Evolutionary conservation across 1,140 invertebrate species (phyloP).

Genomic region (Diprion similis): DNA sequence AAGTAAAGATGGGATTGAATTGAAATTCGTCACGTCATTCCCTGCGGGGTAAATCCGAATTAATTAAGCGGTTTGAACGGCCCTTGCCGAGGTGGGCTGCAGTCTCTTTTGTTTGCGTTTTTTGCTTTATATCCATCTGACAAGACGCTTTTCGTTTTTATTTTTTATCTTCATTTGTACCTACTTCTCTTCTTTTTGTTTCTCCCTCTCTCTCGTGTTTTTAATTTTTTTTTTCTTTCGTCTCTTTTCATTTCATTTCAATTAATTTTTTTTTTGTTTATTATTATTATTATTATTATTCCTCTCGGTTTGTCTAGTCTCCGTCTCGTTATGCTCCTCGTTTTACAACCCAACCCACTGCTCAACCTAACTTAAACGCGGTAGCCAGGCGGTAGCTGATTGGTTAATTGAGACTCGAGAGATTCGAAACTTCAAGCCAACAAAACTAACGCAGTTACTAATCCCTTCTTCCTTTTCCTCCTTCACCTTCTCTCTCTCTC

Average conservation of each 20-base stretch:
- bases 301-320: background rate
- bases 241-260: conserved; percentile 29
- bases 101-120: background rate
- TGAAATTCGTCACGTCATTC: conserved; percentile 55
- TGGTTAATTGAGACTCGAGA: conserved; percentile 52
- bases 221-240: conserved; percentile 13
- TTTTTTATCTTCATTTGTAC: conserved; percentile 9
- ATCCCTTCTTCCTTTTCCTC: conserved; percentile 21
- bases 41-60: conserved; percentile 57
- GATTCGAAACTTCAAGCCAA: no score
- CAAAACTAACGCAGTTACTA: conserved; percentile 28
- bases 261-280: conserved; percentile 22
- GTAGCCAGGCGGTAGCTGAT: conserved; percentile 58
- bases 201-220: background rate
- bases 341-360: background rate
- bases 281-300: conserved; percentile 18
- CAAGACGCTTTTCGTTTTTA: background rate
- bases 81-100: conserved; percentile 38
- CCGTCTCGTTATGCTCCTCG: background rate
- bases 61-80: conserved; percentile 54
- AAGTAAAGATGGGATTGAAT: conserved; percentile 54
- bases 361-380: conserved; percentile 48
- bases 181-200: conserved; percentile 13
- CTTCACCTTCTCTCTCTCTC: background rate
- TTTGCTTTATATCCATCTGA: no score